phyloP scores from a whole-genome alignment of 2,888 invertebrate species.

The Phortica magna region DNA sequence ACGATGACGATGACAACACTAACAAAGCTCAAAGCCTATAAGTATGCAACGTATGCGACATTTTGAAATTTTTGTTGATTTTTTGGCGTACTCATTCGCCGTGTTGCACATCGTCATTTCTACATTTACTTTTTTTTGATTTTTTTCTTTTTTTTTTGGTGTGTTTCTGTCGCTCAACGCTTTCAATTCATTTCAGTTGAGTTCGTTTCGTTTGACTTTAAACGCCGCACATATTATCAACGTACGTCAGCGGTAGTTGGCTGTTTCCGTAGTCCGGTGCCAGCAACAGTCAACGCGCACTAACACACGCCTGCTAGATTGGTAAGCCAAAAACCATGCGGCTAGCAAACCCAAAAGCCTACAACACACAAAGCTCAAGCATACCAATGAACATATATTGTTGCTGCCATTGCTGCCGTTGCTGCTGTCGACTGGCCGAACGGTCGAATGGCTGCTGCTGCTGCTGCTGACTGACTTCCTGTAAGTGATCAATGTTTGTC shows the following conservation, averaged over 20 bases:
- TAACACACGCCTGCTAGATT: not conserved
- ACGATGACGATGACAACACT: not conserved
- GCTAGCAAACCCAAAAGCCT: not conserved
- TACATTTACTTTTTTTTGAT: not conserved
- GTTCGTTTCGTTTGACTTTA: conserved; percentile 30
- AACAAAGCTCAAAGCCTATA: conserved; percentile 29
- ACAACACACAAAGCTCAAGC: not conserved
- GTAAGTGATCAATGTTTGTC: conserved; percentile 71
- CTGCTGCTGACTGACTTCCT: conserved; percentile 52
- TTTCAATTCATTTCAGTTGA: not conserved
- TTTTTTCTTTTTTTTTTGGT: conserved; percentile 1
- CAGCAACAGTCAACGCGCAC: not conserved
- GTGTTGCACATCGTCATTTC: not conserved
- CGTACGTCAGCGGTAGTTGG: conserved; percentile 34
- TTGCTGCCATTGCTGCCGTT: not conserved
- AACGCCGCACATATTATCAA: conserved; percentile 32
- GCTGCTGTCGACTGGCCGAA: not conserved
- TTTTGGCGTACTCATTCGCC: conserved; percentile 6
- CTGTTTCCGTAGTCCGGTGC: conserved; percentile 21
- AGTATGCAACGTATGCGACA: conserved; percentile 28
- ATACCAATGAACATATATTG: not conserved
- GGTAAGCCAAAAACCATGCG: not conserved
- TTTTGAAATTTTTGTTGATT: conserved; percentile 14
- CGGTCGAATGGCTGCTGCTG: not conserved
- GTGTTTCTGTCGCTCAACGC: not conserved